These are phyloP conservation scores for Rhinogobio ventralis DNA, from an alignment of 2,797 vertebrate species.

Conservation along the genomic window DNA sequence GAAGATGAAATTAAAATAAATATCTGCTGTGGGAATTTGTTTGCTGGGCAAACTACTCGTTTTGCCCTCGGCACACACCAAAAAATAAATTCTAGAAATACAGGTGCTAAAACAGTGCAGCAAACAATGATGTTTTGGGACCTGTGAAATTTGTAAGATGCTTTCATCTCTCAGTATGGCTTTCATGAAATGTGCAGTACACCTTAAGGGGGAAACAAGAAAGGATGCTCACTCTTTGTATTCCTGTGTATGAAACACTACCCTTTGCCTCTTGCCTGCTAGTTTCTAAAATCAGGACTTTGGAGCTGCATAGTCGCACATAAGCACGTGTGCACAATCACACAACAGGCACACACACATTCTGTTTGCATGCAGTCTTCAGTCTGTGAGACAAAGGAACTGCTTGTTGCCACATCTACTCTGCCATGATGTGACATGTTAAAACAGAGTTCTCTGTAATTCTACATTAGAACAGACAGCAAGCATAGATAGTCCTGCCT, in stretches of 20 bases:
- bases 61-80: slow-evolving; percentile 36
- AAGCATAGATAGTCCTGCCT: slow-evolving; percentile 63
- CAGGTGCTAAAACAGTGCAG: slow-evolving; percentile 36
- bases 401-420: slow-evolving; percentile 70
- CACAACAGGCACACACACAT: slow-evolving; percentile 57
- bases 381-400: slow-evolving; percentile 50
- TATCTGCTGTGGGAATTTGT: slow-evolving; percentile 29
- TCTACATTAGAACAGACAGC: slow-evolving; percentile 73
- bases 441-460: slow-evolving; percentile 70
- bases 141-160: slow-evolving; percentile 14
- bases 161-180: slow-evolving; percentile 44
- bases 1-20: slow-evolving; percentile 32
- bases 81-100: slow-evolving; percentile 8
- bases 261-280: slow-evolving; percentile 12
- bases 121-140: slow-evolving; percentile 22
- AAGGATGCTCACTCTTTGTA: slow-evolving; percentile 43
- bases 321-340: slow-evolving; percentile 53
- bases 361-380: slow-evolving; percentile 18
- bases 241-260: slow-evolving; percentile 34
- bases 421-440: slow-evolving; percentile 74
- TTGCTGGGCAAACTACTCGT: slow-evolving; percentile 30
- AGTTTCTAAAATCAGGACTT: slow-evolving; percentile 16
- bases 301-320: neutral
- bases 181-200: slow-evolving; percentile 41
- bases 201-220: slow-evolving; percentile 40